Percentiles rank a stretch among this genome's conserved stretches.
Conservation (phyloP, 2,797 vertebrate genomes). For the Labeo calbasu region DNA sequence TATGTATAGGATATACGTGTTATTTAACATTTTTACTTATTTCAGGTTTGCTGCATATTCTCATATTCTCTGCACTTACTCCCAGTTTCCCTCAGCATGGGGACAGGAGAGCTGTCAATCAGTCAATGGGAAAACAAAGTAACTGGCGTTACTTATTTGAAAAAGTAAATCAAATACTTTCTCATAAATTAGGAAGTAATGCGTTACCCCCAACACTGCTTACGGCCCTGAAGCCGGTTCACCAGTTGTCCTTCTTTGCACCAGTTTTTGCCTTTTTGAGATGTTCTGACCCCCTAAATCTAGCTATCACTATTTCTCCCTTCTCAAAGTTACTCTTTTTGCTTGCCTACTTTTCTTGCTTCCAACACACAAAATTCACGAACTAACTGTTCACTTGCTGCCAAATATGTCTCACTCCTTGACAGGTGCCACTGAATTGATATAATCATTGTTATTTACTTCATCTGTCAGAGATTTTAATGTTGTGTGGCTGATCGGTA, state of each 20-base stretch:
- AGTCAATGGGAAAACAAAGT: too few relatives aligned
- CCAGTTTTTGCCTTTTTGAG: not conserved
- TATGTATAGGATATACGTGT: too few relatives aligned
- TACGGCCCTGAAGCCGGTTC: not conserved
- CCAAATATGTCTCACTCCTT: not conserved
- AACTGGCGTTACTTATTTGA: too few relatives aligned
- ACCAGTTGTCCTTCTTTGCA: not conserved
- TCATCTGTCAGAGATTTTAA: not conserved
- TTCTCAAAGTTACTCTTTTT: not conserved
- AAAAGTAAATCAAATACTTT: too few relatives aligned
- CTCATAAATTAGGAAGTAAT: too few relatives aligned
- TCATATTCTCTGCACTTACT: too few relatives aligned
- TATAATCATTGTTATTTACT: not conserved
- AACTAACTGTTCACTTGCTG: not conserved
- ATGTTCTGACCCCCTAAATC: not conserved
- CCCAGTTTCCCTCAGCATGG: too few relatives aligned
- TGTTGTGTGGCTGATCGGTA: not conserved
- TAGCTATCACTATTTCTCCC: not conserved
- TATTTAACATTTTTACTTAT: too few relatives aligned
- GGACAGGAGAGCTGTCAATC: too few relatives aligned
- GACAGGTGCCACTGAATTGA: not conserved
- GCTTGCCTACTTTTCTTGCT: not conserved
- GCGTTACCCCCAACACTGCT: too few relatives aligned
- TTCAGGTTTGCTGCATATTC: too few relatives aligned
- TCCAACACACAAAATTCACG: not conserved